Percentiles rank a stretch among this genome's conserved stretches.
Evolutionary conservation across 2,113 vertebrate genomes (phyloP).

Genomic region (Barbus barbus): DNA sequence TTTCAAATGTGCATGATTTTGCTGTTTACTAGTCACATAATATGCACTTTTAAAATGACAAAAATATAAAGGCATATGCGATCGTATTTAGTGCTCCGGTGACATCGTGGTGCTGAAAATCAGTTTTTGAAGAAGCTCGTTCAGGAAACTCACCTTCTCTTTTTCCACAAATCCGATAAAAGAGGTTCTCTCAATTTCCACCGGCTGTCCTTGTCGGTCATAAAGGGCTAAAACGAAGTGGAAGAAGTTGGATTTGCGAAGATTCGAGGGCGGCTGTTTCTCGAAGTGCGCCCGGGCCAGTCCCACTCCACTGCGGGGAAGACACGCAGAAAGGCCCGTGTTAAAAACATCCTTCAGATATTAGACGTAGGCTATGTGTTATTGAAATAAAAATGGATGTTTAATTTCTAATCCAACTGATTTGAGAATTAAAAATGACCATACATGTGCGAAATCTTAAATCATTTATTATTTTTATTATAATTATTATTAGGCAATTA

Average conservation of each 20-base stretch:
- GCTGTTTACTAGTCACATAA: not conserved
- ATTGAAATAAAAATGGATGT: not conserved
- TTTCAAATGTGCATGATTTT: not conserved
- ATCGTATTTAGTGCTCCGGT: not conserved
- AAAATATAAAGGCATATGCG: not conserved
- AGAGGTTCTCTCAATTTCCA: slow-evolving; percentile 97
- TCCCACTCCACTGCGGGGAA: slow-evolving; percentile 92
- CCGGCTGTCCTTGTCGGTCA: slow-evolving; percentile 96
- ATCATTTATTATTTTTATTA: not conserved
- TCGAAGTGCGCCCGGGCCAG: slow-evolving; percentile 99
- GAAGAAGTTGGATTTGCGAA: slow-evolving; percentile 99
- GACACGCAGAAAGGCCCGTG: slow-evolving; percentile 57
- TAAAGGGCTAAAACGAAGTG: slow-evolving; percentile 98
- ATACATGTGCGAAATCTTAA: not conserved
- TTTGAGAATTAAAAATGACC: not conserved
- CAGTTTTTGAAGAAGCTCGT: not conserved
- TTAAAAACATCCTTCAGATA: slow-evolving; percentile 45
- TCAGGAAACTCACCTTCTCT: slow-evolving; percentile 84
- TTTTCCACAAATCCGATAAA: slow-evolving; percentile 98
- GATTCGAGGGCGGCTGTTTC: slow-evolving; percentile 98
- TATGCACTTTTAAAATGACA: not conserved
- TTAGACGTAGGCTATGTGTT: not conserved
- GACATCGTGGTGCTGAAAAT: not conserved
- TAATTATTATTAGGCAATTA: not conserved
- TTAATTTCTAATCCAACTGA: not conserved